phyloP scores from a whole-genome alignment of 2,888 invertebrate genomes.

The Andrena flavipes region DNA sequence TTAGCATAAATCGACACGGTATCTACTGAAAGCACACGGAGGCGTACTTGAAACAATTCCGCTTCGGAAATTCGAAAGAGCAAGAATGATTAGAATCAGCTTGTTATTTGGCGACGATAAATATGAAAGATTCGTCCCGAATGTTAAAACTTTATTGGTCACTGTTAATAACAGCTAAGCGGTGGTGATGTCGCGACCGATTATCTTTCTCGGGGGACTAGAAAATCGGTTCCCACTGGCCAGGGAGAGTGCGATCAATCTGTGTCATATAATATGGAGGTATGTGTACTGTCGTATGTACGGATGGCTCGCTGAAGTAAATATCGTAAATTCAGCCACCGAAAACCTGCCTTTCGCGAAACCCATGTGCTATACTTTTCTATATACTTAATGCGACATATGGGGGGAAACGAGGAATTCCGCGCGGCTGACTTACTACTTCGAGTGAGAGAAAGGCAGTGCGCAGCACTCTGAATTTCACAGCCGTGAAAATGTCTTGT shows the following conservation, averaged over 20 bases:
- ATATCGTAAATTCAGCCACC: conserved; percentile 46
- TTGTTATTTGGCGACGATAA: no score
- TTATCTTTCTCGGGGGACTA: conserved; percentile 4
- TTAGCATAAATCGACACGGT: not conserved
- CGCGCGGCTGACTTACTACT: conserved; percentile 11
- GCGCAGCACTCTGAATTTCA: not conserved
- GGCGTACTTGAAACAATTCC: not conserved
- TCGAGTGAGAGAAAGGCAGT: not conserved
- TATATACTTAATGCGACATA: conserved; percentile 31
- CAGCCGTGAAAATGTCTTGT: conserved; percentile 1
- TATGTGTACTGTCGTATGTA: conserved; percentile 24
- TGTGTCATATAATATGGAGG: conserved; percentile 21
- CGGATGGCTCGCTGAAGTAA: conserved; percentile 23
- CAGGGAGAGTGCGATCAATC: not conserved
- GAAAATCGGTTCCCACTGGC: conserved; percentile 37
- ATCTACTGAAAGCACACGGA: not conserved
- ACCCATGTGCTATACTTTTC: conserved; percentile 35
- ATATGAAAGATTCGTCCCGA: not conserved
- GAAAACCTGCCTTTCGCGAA: conserved; percentile 37
- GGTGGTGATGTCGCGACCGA: not conserved
- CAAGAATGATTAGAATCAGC: not conserved
- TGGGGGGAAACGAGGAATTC: conserved; percentile 41
- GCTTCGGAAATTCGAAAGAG: not conserved
- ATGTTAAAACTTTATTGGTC: not conserved
- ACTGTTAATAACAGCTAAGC: not conserved